These are phyloP conservation scores for Prenolepis imparis DNA, from an alignment of 2,888 invertebrate genomes.

Conservation along the genomic window DNA sequence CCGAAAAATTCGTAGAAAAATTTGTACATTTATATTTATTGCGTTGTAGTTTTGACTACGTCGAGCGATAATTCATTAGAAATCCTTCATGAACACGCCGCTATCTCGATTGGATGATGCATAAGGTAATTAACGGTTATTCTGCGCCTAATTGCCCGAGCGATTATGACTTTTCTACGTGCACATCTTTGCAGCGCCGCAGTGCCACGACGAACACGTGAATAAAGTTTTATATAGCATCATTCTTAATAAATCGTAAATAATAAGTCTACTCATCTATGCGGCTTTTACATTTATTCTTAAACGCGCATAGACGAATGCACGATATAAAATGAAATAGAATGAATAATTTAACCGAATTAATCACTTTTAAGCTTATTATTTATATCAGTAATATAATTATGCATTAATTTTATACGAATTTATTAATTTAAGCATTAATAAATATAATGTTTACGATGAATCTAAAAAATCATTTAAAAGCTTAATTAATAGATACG, in stretches of 20 bases:
- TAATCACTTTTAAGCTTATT: background rate
- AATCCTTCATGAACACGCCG: constrained; percentile 37
- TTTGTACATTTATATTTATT: background rate
- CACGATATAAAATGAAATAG: background rate
- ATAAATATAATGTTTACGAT: background rate
- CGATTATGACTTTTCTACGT: constrained; percentile 52
- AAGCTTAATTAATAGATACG: background rate
- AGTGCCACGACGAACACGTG: background rate
- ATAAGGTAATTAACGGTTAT: constrained; percentile 53
- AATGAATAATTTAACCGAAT: background rate
- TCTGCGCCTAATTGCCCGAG: constrained; percentile 45
- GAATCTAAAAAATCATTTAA: background rate
- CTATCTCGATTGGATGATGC: constrained; percentile 42
- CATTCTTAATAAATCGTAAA: constrained; percentile 22
- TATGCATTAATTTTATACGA: background rate
- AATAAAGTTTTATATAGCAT: constrained; percentile 37
- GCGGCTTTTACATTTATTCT: background rate
- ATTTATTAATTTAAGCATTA: background rate
- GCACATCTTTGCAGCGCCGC: constrained; percentile 17
- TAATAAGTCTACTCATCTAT: background rate
- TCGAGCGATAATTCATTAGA: constrained; percentile 32
- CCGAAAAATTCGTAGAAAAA: constrained; percentile 14
- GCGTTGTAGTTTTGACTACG: background rate
- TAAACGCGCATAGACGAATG: background rate
- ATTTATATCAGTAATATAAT: background rate